Percentiles rank a stretch among this genome's conserved stretches.
Conservation (phyloP, 2,113 vertebrate genomes). For the Cairina moschata region DNA sequence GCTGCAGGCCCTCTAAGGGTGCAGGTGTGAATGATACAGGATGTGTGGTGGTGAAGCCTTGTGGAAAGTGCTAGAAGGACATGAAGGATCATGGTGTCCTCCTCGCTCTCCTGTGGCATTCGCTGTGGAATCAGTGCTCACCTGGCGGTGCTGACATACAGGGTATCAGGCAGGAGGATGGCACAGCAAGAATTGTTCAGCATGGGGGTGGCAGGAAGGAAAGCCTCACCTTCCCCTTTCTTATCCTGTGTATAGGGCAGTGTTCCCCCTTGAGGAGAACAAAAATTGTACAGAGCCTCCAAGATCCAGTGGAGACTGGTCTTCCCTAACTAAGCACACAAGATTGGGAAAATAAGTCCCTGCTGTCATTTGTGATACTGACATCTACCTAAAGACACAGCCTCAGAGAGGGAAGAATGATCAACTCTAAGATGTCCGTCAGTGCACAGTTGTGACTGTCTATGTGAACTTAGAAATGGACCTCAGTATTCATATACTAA, state of each 20-base stretch:
- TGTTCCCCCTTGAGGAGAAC: rapidly evolving
- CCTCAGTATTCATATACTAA: background rate
- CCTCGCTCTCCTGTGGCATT: rapidly evolving
- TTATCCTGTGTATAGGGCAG: background rate
- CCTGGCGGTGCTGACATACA: rapidly evolving
- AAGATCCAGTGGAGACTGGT: background rate
- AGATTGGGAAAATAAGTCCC: background rate
- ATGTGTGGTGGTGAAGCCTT: rapidly evolving
- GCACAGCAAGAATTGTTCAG: background rate
- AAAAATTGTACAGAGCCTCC: background rate
- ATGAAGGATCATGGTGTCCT: no score
- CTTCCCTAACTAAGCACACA: rapidly evolving
- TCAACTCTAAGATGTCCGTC: background rate
- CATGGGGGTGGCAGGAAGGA: rapidly evolving
- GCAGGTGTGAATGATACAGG: rapidly evolving
- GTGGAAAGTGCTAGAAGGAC: background rate
- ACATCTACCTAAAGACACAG: background rate
- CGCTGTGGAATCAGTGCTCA: rapidly evolving
- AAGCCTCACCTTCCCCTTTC: background rate
- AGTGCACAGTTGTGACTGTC: background rate
- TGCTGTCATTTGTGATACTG: background rate
- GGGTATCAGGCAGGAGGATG: background rate
- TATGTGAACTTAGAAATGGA: rapidly evolving
- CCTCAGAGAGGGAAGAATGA: rapidly evolving
- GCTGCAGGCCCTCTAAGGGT: no score